Evolutionary conservation across 2,888 invertebrate species (phyloP), one percentile per base, ranked within the genome.

Genomic region (Spilarctia lutea): DNA sequence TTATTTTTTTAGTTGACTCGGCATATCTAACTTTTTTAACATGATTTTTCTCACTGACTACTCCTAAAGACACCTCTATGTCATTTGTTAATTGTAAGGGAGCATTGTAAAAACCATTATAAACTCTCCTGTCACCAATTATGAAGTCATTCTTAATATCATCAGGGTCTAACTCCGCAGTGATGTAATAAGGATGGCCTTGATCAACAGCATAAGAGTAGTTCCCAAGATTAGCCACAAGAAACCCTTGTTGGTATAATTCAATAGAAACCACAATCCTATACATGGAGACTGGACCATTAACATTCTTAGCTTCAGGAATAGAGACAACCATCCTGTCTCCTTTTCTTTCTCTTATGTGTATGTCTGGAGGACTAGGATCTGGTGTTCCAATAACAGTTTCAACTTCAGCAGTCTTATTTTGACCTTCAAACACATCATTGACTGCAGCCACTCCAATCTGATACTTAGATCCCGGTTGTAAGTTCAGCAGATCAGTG

Each of bases 261-360:
- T 97, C 96, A 82, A 97, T 96, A 45, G 98, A 96, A 0, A 98
- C 97, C 65, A 98, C 97, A 63, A 99, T 94, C 85, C 97, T 96
- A 85, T 98, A 98, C 83, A 96, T 96, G 27, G 96, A 96, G 0
- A 98, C 96, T 0, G 98, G 98, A 0, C 98, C 98, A 88, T 97
- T 97, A 66, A 97, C 96, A 91, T 98, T 98, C 71, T 94, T 96
- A 1, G 97, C 97, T 79, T 97, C 96, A 18, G 97, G 96, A 48
- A 99, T 95, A 81, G 96, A 96, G 10, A 99, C 96, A 0, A 96
- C 96, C 87, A 98, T 97, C 72, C 96, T 96, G 20, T 96, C 96
- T 13, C 97, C 96, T 30, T 96, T 96, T 77, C 96, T 96, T 68
- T 96, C 96, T 20, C 97, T 83, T 30, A 98, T 96, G 85, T 95